Evolutionary conservation across 2,113 vertebrate genomes (phyloP).

Genomic region (Egretta garzetta): DNA sequence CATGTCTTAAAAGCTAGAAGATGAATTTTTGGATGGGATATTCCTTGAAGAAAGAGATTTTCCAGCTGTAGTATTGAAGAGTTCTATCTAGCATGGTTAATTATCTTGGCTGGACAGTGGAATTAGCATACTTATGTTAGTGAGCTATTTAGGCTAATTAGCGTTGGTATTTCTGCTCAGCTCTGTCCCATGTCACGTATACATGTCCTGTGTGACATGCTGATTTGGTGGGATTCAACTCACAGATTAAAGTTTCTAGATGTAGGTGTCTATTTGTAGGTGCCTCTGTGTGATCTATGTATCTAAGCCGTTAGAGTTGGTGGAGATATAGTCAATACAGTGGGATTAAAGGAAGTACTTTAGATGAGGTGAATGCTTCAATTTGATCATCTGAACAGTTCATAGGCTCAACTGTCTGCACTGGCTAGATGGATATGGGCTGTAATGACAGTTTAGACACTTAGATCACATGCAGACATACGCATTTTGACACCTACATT

Average conservation of each 20-base stretch:
- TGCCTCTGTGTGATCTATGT: background rate
- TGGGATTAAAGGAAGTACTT: background rate
- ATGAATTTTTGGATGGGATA: background rate
- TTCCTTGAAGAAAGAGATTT: background rate
- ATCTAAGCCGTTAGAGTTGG: background rate
- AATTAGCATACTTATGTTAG: background rate
- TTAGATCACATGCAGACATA: background rate
- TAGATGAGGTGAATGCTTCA: background rate
- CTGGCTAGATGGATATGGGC: background rate
- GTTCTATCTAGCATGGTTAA: rapidly evolving
- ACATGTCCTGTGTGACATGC: background rate
- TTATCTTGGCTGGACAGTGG: background rate
- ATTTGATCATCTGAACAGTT: background rate
- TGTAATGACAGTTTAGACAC: background rate
- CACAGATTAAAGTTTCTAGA: background rate
- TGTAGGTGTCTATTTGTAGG: background rate
- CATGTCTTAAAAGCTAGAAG: background rate
- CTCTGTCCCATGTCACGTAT: background rate
- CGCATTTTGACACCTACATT: background rate
- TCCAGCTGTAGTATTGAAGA: background rate
- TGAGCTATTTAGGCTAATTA: background rate
- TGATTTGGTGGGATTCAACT: background rate
- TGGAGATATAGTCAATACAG: background rate
- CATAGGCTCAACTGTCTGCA: rapidly evolving
- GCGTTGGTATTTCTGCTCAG: background rate